phyloP scores from a whole-genome alignment of 2,888 invertebrate genomes.

The Drosophila paranaensis region DNA sequence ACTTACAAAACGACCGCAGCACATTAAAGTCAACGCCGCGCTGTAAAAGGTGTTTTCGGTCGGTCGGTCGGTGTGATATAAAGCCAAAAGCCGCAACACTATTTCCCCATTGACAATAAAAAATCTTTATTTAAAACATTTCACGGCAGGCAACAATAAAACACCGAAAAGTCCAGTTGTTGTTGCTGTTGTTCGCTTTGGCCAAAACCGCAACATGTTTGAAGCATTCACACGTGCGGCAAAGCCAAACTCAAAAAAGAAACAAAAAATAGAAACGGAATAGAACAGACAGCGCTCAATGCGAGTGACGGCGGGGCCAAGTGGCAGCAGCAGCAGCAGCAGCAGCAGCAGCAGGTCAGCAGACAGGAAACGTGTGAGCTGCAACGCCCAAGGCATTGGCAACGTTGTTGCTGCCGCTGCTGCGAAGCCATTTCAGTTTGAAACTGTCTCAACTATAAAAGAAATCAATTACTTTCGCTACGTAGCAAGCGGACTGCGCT shows the following conservation, averaged over 20 bases:
- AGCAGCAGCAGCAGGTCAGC: constrained; percentile 47
- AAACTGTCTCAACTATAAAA: constrained; percentile 79
- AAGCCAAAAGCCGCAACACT: constrained; percentile 77
- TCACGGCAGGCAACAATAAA: constrained; percentile 76
- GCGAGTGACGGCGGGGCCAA: constrained; percentile 8
- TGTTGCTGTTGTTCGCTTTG: constrained; percentile 27
- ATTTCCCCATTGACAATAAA: constrained; percentile 79
- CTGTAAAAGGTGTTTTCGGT: constrained; percentile 29
- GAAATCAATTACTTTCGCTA: constrained; percentile 80
- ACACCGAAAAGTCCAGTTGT: constrained; percentile 59
- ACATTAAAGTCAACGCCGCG: constrained; percentile 68
- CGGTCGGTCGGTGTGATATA: constrained; percentile 51
- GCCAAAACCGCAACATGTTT: constrained; percentile 79
- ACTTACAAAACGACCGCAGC: constrained; percentile 55
- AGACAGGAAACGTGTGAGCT: constrained; percentile 59
- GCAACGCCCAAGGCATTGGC: constrained; percentile 50
- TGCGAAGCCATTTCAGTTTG: constrained; percentile 67
- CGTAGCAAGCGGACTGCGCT: constrained; percentile 9
- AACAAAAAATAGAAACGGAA: constrained; percentile 20
- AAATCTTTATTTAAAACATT: constrained; percentile 80
- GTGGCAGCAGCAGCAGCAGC: not conserved
- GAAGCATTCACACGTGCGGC: constrained; percentile 78
- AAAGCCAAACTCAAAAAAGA: constrained; percentile 47
- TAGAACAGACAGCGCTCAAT: constrained; percentile 50
- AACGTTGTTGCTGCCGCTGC: constrained; percentile 48